A percentile compares a stretch with the other conserved stretches of the same genome.
Conservation (phyloP, 1,140 invertebrate species). For the Gonioctena quinquepunctata region DNA sequence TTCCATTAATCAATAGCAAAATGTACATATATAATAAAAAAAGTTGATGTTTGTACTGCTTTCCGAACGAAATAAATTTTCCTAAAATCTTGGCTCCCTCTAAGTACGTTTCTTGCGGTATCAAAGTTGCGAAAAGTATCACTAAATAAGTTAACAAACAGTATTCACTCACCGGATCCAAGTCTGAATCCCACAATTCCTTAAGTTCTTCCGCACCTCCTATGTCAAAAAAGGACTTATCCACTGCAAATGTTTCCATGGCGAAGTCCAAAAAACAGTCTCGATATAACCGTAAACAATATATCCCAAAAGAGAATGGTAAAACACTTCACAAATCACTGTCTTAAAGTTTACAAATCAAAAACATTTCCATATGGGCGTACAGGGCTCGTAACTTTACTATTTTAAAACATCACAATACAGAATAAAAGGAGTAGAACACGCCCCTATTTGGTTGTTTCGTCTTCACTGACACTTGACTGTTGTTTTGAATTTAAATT, state of each 20-base stretch:
- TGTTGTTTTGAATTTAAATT: not conserved
- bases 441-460: not conserved
- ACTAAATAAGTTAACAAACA: not conserved
- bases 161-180: constrained; percentile 68
- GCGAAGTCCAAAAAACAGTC: constrained; percentile 4
- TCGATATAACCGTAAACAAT: not conserved
- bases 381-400: not conserved
- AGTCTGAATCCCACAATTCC: constrained; percentile 77
- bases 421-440: not conserved
- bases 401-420: not conserved
- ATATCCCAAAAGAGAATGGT: not conserved
- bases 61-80: no score
- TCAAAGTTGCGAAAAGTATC: no score
- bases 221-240: constrained; percentile 54
- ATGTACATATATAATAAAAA: no score
- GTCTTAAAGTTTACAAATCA: not conserved
- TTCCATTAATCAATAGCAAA: no score
- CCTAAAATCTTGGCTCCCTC: no score
- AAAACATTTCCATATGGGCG: not conserved
- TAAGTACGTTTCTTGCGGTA: no score
- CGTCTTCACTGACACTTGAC: not conserved
- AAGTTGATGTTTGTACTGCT: no score
- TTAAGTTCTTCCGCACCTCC: constrained; percentile 67
- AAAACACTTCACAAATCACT: not conserved
- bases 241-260: constrained; percentile 46